Conservation (phyloP, 2,113 vertebrate genomes). For the Arvicanthis niloticus region DNA sequence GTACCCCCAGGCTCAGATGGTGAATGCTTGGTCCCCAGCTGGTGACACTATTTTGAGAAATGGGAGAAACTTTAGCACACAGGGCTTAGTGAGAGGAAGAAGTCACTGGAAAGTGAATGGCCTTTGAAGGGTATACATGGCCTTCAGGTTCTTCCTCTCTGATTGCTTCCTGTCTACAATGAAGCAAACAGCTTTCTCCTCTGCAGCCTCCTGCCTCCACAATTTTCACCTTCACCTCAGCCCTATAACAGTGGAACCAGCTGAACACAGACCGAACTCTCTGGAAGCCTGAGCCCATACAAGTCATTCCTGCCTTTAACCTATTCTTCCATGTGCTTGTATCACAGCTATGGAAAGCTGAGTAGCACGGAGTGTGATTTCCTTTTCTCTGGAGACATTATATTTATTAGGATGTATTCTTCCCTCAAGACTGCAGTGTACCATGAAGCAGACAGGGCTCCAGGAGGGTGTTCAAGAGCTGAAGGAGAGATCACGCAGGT, state of each 20-base stretch:
- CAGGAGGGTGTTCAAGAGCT: background rate
- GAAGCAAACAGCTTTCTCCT: background rate
- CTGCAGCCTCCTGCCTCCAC: no score
- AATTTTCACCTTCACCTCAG: no score
- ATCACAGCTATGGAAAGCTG: background rate
- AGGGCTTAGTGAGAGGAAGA: background rate
- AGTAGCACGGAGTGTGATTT: background rate
- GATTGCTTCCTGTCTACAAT: background rate
- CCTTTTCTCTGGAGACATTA: background rate
- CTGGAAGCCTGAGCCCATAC: background rate
- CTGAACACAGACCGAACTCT: background rate
- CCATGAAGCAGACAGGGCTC: background rate
- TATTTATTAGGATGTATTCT: background rate
- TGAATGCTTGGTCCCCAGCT: background rate
- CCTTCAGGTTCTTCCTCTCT: background rate
- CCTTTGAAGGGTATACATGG: no score
- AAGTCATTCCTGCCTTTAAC: background rate
- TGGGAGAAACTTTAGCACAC: background rate
- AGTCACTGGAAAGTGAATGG: no score
- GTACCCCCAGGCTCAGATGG: background rate
- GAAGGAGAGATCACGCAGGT: background rate
- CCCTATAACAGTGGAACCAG: background rate
- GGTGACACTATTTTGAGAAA: background rate
- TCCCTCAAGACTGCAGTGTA: background rate
- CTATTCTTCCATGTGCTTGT: background rate